Evolutionary conservation across 1,140 invertebrate genomes (phyloP), one percentile per base, ranked within the genome.

Genomic region (Mesaphorura yosii): DNA sequence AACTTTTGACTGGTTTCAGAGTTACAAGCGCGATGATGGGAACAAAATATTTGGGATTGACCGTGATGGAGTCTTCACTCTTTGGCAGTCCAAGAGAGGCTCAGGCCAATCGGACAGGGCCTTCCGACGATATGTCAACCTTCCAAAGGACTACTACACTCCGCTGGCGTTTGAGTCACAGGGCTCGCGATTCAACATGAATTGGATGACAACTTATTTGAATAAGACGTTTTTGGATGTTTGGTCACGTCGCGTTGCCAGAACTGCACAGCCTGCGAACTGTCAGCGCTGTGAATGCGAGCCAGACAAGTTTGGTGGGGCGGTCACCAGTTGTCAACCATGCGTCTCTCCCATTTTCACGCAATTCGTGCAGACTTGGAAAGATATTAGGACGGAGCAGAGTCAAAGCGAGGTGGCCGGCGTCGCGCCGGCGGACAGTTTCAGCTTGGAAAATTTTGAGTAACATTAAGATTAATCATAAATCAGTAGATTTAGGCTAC

Each of bases 261-360:
- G 63, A 12, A 68, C 65, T 14, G 66, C 69, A 7, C 26, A 63
- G 2, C 67, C 69, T 3, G 59, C 66, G 1, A 47, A 61, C 6
- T 74, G 73, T 52, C 72, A 74, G 57, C 61, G 64, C 5, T 77
- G 75, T 62, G 67, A 70, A 40, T 77, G 74, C 57, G 60, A 70
- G 15, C 62, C 69, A 2, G 69, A 71, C 34, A 55, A 63, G 19
- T 64, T 71, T 41, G 73, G 72, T n/a, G 62, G 48, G 19, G 50
- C 60, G 7, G 40, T 46, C 14, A 17, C 54, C 5, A 39, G 57
- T 25, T 62, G 60, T 45, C 51, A 57, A 26, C 57, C 42, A 7
- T 62, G 60, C 34, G 48, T 63, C 26, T 60, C 54, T 20, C 57
- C 55, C 7, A 51, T 19, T 50, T 48, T 63, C 23, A 27, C 31